phyloP scores from a whole-genome alignment of 2,113 vertebrate species.

The Anoplopoma fimbria region DNA sequence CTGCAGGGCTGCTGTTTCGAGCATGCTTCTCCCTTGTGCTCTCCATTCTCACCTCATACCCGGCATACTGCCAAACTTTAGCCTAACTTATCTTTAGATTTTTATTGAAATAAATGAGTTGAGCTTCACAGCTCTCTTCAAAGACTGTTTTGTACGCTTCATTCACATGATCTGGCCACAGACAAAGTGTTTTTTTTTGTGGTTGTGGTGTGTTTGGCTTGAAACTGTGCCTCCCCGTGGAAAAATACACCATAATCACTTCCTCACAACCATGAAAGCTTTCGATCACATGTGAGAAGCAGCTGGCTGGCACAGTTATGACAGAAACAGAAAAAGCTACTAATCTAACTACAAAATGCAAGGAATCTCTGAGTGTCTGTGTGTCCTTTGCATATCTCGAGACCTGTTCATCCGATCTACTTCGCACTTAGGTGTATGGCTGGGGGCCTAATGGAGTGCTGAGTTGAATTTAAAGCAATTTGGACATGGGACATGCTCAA shows the following conservation, averaged over 20 bases:
- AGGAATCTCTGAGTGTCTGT: no score
- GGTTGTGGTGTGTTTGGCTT: background rate
- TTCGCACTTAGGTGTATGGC: no score
- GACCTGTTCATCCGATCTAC: no score
- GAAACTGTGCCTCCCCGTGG: background rate
- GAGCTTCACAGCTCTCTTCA: background rate
- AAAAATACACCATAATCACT: background rate
- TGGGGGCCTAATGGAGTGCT: no score
- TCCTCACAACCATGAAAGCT: background rate
- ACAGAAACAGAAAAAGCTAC: background rate
- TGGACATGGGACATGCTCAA: no score
- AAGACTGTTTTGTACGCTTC: background rate
- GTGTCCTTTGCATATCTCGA: no score
- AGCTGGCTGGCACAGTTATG: background rate
- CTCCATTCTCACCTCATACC: background rate
- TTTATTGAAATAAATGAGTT: background rate
- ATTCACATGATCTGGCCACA: background rate
- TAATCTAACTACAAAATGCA: background rate
- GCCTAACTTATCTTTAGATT: background rate
- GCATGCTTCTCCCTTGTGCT: background rate
- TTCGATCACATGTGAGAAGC: background rate
- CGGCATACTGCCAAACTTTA: background rate
- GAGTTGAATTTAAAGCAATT: no score
- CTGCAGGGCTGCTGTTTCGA: conserved; percentile 28
- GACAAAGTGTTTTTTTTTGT: background rate